phyloP scores from a whole-genome alignment of 1,140 invertebrate species.

The Hypsibius dujardini region DNA sequence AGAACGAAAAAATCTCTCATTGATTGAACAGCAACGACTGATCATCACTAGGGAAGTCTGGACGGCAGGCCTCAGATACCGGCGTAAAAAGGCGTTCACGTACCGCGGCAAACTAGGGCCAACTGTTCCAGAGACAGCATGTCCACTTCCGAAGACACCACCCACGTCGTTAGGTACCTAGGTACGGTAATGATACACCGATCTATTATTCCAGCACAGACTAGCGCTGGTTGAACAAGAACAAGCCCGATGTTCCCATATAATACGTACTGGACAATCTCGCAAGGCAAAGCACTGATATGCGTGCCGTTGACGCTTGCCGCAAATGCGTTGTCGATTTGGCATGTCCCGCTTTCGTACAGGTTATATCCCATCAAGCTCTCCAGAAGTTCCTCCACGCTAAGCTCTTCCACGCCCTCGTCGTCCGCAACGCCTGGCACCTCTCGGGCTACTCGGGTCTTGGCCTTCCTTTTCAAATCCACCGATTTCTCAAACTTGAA shows the following conservation, averaged over 20 bases:
- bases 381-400: constrained; percentile 20
- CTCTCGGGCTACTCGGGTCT: constrained; percentile 32
- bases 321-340: constrained; percentile 27
- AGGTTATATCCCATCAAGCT: constrained; percentile 25
- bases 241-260: too few species aligned
- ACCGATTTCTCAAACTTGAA: constrained; percentile 47
- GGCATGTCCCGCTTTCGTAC: constrained; percentile 26
- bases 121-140: constrained; percentile 61
- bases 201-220: too few species aligned
- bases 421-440: constrained; percentile 24
- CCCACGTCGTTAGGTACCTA: constrained; percentile 63
- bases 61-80: too few species aligned
- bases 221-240: too few species aligned
- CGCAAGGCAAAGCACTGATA: constrained; percentile 60
- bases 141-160: constrained; percentile 68
- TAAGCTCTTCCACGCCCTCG: constrained; percentile 9
- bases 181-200: too few species aligned
- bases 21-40: too few species aligned
- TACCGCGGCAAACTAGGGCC: constrained; percentile 49
- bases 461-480: constrained; percentile 29
- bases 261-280: constrained; percentile 64
- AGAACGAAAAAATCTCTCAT: too few species aligned
- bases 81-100: too few species aligned
- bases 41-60: too few species aligned
- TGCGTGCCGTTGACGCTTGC: constrained; percentile 46